phyloP scores from a whole-genome alignment of 2,888 invertebrate species.

The Perithous albicinctus region DNA sequence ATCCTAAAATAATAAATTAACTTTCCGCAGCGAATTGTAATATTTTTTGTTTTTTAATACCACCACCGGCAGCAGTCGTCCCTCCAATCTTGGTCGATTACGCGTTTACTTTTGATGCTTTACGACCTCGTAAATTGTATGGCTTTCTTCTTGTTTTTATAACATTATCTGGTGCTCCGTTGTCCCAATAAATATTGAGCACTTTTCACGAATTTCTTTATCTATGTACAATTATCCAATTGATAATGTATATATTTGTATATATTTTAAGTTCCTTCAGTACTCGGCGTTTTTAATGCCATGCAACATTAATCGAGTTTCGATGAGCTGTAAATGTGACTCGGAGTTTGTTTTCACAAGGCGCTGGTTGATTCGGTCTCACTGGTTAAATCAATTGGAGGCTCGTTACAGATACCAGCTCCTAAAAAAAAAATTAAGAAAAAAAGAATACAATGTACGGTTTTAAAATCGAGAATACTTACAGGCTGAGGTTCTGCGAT shows the following conservation, averaged over 20 bases:
- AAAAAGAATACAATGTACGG: slow-evolving; percentile 7
- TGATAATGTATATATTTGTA: too few species aligned
- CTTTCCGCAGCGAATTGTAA: slow-evolving; percentile 12
- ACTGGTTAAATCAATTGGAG: not conserved
- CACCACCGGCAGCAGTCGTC: slow-evolving; percentile 9
- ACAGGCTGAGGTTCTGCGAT: not conserved
- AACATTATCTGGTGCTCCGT: slow-evolving; percentile 29
- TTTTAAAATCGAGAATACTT: not conserved
- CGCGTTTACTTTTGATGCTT: not conserved
- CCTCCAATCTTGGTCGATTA: not conserved
- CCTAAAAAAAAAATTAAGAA: slow-evolving; percentile 1
- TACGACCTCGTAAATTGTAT: slow-evolving; percentile 47
- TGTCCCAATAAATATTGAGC: slow-evolving; percentile 44
- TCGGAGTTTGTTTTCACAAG: not conserved
- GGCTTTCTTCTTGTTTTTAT: slow-evolving; percentile 17
- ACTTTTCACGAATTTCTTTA: slow-evolving; percentile 22
- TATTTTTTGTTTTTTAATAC: not conserved
- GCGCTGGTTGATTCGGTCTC: not conserved
- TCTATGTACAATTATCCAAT: slow-evolving; percentile 30
- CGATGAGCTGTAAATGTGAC: not conserved
- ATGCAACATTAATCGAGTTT: not conserved
- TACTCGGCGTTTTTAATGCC: not conserved
- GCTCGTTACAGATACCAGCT: not conserved
- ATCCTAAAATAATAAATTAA: not conserved
- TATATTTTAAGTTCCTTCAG: slow-evolving; percentile 2